phyloP scores from a whole-genome alignment of 1,140 invertebrate species.

The Zaprionus camerounensis region DNA sequence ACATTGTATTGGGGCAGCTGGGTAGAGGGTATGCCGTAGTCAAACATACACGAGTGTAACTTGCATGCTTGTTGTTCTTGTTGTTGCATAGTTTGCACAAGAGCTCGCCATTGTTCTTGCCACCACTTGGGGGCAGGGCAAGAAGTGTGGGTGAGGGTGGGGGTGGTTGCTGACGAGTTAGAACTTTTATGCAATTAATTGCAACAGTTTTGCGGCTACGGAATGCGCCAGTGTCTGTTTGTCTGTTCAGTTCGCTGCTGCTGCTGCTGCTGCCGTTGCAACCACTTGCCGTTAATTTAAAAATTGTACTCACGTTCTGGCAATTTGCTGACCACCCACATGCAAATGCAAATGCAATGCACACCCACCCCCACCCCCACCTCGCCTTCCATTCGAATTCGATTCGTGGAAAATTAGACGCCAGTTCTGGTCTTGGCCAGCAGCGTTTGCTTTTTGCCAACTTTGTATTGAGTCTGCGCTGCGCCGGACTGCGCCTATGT shows the following conservation, averaged over 20 bases:
- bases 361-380: conserved; percentile 19
- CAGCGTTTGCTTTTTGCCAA: conserved; percentile 48
- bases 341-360: conserved; percentile 63
- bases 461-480: conserved; percentile 55
- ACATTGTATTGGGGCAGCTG: too few relatives aligned
- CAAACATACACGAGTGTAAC: too few relatives aligned
- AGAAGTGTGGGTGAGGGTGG: background rate
- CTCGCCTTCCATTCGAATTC: background rate
- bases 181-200: conserved; percentile 81
- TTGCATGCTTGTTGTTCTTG: conserved; percentile 7
- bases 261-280: conserved; percentile 31
- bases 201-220: conserved; percentile 73
- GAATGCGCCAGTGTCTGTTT: conserved; percentile 59
- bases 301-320: conserved; percentile 81
- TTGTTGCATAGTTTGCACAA: conserved; percentile 40
- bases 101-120: conserved; percentile 61
- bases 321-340: conserved; percentile 83
- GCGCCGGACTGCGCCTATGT: conserved; percentile 35
- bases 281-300: conserved; percentile 80
- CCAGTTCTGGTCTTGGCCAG: conserved; percentile 40
- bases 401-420: conserved; percentile 70
- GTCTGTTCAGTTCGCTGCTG: background rate
- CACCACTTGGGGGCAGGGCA: background rate
- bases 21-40: too few relatives aligned
- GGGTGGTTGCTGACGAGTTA: conserved; percentile 62